Evolutionary conservation across 2,888 invertebrate genomes (phyloP).

Genomic region (Pocota personata): DNA sequence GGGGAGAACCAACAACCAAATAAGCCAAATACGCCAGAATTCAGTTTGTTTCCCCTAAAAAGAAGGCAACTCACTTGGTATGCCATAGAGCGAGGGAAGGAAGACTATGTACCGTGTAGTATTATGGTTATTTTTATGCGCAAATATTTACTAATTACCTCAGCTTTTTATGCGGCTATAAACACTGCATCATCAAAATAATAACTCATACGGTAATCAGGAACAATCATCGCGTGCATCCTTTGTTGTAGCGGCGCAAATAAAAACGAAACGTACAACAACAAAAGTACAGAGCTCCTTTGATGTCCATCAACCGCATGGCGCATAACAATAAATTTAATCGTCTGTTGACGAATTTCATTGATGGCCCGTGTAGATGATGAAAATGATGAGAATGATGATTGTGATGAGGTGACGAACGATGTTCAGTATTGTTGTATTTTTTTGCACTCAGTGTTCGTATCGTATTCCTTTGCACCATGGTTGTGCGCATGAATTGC

Average conservation of each 20-base stretch:
- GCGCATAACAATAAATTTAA: conserved; percentile 68
- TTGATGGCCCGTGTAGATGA: conserved; percentile 65
- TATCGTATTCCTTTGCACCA: background rate
- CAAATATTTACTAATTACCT: conserved; percentile 70
- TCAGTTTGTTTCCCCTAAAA: background rate
- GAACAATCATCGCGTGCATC: conserved; percentile 67
- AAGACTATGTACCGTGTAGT: conserved; percentile 3
- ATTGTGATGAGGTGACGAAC: conserved; percentile 66
- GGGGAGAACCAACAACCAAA: background rate
- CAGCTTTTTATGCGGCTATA: conserved; percentile 62
- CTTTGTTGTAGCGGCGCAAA: conserved; percentile 29
- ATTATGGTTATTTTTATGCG: conserved; percentile 44
- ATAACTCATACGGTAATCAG: conserved; percentile 67
- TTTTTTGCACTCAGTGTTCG: conserved; percentile 28
- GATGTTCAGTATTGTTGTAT: background rate
- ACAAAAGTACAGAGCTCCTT: conserved; percentile 46
- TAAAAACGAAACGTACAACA: background rate
- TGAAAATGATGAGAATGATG: conserved; percentile 59
- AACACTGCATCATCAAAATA: conserved; percentile 66
- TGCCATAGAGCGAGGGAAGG: background rate
- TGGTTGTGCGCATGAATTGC: conserved; percentile 69
- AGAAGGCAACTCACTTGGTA: background rate
- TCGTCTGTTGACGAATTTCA: conserved; percentile 71
- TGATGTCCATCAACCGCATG: conserved; percentile 65
- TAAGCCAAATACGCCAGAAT: too few species aligned